Base-by-base conservation (phyloP, 2,888 invertebrate species). In the Drosophila dives region DNA sequence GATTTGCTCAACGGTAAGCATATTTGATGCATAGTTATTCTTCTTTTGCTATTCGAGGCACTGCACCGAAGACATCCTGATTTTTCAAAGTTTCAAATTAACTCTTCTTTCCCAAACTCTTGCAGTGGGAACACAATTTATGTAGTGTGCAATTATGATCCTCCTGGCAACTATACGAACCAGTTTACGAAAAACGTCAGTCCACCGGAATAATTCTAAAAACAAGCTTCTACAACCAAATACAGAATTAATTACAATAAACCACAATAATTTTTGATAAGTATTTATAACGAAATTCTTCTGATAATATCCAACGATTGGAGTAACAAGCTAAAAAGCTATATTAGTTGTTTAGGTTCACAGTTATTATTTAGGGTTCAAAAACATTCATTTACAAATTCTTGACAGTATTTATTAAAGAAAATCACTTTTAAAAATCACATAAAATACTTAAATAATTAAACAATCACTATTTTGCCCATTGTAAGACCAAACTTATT, bases 1-100 rank as follows among this genome's bases (percentile, higher is more conserved):
- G 96, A 6, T 94, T 96, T 86, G 95, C 96, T 0, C 94, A 50
- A 23, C 80, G 82, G 92, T 93, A 70, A 79, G 81, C 64, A 1
- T 3, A 15, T 3, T 6, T 12, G 34, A 17, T 36, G 7, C n/a
- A n/a, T 17, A 17, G 38, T 38, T 26, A 7, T 26, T 0, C 3
- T 8, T 7, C 3, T 3, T 2, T 7, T 7, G 20, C 3, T 7
- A 20, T 15, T 20, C 12, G 2, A 15, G 7, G 12, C 15, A 20
- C 3, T 29, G 1, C 7, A 20, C 6, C 6, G 29, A 26, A 6
- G 11, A 17, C 26, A 65, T 23, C 2, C 17, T 15, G 45, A 45
- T 23, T 45, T 45, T 45, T 8, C 3, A 17, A 1, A 20, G 20
- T 4, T 26, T 4, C 11, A 33, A 54, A 15, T 12, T 29, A 17